Base-by-base conservation (phyloP, 2,113 vertebrate species). In the Periophthalmus modestus region DNA sequence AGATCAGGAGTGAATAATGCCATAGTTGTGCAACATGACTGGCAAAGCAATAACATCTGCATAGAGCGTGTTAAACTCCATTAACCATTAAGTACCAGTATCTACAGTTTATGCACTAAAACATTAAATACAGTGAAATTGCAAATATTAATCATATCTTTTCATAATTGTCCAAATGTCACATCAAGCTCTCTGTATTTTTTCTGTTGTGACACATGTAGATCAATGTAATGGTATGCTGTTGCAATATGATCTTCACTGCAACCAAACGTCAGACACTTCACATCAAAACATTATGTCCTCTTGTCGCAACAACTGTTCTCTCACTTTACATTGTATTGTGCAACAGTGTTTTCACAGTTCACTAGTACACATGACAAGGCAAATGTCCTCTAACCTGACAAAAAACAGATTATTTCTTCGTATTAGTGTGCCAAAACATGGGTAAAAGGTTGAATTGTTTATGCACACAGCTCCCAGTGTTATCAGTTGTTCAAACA, bases 401-500 rank as follows among this genome's bases (percentile, higher is more conserved):
- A 61, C 69, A 78, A 19, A 50, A 33, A 73, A 66, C 65, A 74
- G 47, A 34, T 5, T 34, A 46, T 68, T 71, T 82, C 36, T 67
- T 71, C 58, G 57, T 5, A 76, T 84, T 10, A 61, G 39, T 24
- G 39, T 80, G 69, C 16, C 34, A 57, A 77, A 73, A 83, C 69
- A 69, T 28, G 65, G 68, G 67, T 77, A 78, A 81, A 71, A 58
- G 2, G 43, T 68, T 76, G 82, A 66, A 77, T 39, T 70, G 72
- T 84, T 77, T 58, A 73, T 10, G 11, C 77, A 89, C 79, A 83
- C 82, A 72, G 62, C 77, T 68, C 83, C 69, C 68, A 88, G 63
- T 80, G 69, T 88, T 83, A 92, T 91, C 89, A 89, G 84, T 78
- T 89, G 82, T 85, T 82, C 85, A 92, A 90, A 90, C 85, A 90